A percentile compares a stretch with the other conserved stretches of the same genome.
These are phyloP conservation scores for Drosophila kambysellisi DNA, from an alignment of 2,888 invertebrate species.

Conservation along the genomic window DNA sequence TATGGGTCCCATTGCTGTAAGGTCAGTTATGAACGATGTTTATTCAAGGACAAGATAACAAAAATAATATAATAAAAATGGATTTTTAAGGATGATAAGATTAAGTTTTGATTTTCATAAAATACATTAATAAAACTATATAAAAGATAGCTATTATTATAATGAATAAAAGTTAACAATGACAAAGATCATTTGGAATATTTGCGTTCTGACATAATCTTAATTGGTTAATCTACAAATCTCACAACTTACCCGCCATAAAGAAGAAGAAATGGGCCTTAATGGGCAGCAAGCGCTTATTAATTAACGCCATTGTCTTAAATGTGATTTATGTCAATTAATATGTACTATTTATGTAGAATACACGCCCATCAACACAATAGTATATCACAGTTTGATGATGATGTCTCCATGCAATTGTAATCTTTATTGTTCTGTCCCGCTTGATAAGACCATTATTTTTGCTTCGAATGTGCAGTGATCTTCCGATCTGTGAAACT, in stretches of 20 bases:
- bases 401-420: conserved; percentile 36
- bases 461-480: not conserved
- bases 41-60: not conserved
- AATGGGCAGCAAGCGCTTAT: conserved; percentile 90
- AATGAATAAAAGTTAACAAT: not conserved
- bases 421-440: conserved; percentile 41
- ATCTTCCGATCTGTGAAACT: not conserved
- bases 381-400: conserved; percentile 66
- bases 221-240: not conserved
- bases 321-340: not conserved
- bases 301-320: conserved; percentile 87
- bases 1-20: conserved; percentile 92
- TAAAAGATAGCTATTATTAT: not conserved
- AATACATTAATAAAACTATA: too few species aligned
- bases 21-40: conserved; percentile 24
- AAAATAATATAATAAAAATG: not conserved
- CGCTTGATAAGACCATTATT: conserved; percentile 52
- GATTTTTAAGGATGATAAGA: too few species aligned
- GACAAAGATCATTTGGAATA: not conserved
- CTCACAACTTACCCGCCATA: conserved; percentile 90
- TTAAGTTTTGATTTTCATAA: too few species aligned
- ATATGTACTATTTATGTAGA: not conserved
- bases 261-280: conserved; percentile 96
- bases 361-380: conserved; percentile 10
- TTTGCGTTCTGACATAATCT: not conserved